Percentiles rank a stretch among this genome's conserved stretches.
phyloP scores from a whole-genome alignment of 2,888 invertebrate genomes.

The Monoplex corrugatus region DNA sequence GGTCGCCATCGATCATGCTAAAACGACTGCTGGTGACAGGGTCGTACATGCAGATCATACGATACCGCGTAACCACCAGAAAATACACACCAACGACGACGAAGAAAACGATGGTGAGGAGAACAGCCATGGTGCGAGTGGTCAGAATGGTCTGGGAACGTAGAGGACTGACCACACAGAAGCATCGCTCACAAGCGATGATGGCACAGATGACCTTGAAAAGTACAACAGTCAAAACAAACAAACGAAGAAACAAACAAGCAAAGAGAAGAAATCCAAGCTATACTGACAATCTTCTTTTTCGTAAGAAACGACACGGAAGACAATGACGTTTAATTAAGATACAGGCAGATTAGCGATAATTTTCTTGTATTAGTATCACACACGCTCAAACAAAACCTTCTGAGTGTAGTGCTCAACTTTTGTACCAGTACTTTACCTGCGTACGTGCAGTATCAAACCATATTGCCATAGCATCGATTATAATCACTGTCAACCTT shows the following conservation, averaged over 20 bases:
- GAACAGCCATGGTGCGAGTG: conserved; percentile 25
- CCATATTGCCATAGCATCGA: too few relatives aligned
- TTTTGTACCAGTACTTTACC: too few relatives aligned
- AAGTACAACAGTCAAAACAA: background rate
- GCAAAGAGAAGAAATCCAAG: too few relatives aligned
- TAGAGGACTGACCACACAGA: conserved; percentile 36
- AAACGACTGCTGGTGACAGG: background rate
- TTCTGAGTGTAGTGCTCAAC: too few relatives aligned
- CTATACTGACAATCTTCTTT: background rate
- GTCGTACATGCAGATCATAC: conserved; percentile 28
- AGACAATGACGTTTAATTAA: too few relatives aligned
- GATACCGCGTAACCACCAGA: background rate
- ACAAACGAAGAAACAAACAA: too few relatives aligned
- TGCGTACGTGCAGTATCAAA: too few relatives aligned
- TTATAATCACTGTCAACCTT: too few relatives aligned
- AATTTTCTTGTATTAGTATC: too few relatives aligned
- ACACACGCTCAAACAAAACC: too few relatives aligned
- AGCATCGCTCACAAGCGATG: conserved; percentile 27
- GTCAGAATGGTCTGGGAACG: background rate
- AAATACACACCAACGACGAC: background rate
- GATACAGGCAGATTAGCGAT: too few relatives aligned
- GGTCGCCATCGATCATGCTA: background rate
- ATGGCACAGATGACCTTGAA: background rate
- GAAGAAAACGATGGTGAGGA: background rate
- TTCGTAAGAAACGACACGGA: too few relatives aligned